phyloP scores from a whole-genome alignment of 2,113 vertebrate genomes.

The Arenaria interpres region DNA sequence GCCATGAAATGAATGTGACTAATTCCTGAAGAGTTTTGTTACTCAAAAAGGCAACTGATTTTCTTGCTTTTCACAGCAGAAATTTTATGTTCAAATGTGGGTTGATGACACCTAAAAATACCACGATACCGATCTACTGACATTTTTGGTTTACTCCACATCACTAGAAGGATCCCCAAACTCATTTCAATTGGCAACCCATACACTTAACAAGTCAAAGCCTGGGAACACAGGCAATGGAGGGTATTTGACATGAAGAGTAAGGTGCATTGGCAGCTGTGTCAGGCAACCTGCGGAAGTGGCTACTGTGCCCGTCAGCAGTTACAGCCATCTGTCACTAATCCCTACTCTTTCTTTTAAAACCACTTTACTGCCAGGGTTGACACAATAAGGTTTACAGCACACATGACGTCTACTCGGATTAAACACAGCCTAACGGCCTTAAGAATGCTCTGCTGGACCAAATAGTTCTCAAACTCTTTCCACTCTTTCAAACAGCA shows the following conservation, averaged over 20 bases:
- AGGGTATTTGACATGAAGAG: background rate
- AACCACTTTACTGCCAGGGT: background rate
- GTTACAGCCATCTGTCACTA: background rate
- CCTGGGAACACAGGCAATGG: background rate
- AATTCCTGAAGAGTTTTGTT: background rate
- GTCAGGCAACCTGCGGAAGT: background rate
- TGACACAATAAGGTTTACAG: background rate
- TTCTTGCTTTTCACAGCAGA: background rate
- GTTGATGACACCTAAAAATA: background rate
- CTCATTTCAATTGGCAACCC: accelerated
- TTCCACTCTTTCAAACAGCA: background rate
- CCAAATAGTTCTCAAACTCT: background rate
- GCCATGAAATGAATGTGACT: background rate
- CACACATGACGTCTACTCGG: background rate
- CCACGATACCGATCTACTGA: accelerated
- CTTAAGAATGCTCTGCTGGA: background rate
- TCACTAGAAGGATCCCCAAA: background rate
- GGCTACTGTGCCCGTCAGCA: background rate
- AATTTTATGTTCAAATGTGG: background rate
- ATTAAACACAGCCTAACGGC: conserved; percentile 9
- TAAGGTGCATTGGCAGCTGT: background rate
- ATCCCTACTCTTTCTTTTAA: background rate
- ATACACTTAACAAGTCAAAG: background rate
- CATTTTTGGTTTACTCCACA: background rate
- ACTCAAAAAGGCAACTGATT: background rate